phyloP scores from a whole-genome alignment of 1,140 invertebrate species.

The Drosophila guanche region DNA sequence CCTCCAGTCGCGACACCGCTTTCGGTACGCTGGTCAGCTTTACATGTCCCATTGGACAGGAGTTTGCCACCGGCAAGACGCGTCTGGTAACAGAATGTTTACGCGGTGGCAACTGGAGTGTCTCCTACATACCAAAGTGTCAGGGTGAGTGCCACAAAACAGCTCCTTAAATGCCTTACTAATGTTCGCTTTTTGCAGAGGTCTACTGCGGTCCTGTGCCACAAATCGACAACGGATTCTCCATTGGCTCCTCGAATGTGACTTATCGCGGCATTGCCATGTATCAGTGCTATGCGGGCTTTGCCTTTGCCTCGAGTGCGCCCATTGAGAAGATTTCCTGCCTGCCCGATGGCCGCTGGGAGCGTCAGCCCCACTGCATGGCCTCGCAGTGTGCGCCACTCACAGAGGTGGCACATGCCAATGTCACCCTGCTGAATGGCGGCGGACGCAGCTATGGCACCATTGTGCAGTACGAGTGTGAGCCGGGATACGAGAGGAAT shows the following conservation, averaged over 20 bases:
- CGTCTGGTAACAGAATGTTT: slow-evolving; percentile 93
- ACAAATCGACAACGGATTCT: slow-evolving; percentile 98
- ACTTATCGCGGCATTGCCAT: slow-evolving; percentile 96
- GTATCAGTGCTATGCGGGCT: slow-evolving; percentile 98
- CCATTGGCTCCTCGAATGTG: slow-evolving; percentile 96
- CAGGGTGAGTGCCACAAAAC: slow-evolving; percentile 85
- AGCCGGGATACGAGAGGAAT: slow-evolving; percentile 94
- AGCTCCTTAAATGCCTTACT: not conserved
- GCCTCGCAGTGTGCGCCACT: slow-evolving; percentile 97
- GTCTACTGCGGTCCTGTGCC: slow-evolving; percentile 98
- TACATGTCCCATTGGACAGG: slow-evolving; percentile 96
- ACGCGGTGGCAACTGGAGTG: slow-evolving; percentile 96
- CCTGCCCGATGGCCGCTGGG: slow-evolving; percentile 94
- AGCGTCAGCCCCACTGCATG: slow-evolving; percentile 94
- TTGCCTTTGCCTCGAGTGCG: slow-evolving; percentile 94
- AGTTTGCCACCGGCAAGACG: slow-evolving; percentile 95
- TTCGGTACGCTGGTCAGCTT: slow-evolving; percentile 96
- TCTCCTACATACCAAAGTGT: slow-evolving; percentile 96
- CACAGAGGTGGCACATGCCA: slow-evolving; percentile 93
- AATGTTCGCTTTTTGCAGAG: slow-evolving; percentile 85
- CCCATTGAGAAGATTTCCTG: slow-evolving; percentile 96
- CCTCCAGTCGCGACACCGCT: slow-evolving; percentile 95
- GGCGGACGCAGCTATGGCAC: slow-evolving; percentile 97
- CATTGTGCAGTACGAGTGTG: slow-evolving; percentile 96
- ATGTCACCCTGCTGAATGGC: slow-evolving; percentile 95